Conservation (phyloP, 2,888 invertebrate species). For the Philhelius pedissequus region DNA sequence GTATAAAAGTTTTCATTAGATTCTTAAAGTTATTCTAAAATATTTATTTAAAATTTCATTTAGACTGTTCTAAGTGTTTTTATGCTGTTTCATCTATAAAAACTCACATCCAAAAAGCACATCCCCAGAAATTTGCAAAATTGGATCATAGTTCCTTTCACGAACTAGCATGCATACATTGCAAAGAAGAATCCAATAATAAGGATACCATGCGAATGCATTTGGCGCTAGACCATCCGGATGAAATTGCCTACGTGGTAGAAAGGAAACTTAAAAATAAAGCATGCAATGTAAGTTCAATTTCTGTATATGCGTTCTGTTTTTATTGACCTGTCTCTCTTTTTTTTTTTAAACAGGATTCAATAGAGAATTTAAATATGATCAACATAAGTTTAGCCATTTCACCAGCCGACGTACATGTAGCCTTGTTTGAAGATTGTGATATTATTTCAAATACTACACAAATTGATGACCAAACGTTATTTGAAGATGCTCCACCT, state of each 20-base stretch:
- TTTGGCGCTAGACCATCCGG: conserved; percentile 39
- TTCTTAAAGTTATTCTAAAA: not conserved
- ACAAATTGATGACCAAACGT: not conserved
- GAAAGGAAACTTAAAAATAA: conserved; percentile 15
- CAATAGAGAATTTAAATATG: conserved; percentile 17
- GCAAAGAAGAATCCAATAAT: conserved; percentile 6
- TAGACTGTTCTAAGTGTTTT: conserved; percentile 30
- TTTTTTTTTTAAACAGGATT: conserved; percentile 19
- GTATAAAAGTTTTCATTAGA: too few relatives aligned
- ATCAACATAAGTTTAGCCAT: conserved; percentile 2
- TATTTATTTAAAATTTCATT: not conserved
- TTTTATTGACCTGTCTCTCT: not conserved
- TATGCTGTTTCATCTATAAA: conserved; percentile 26
- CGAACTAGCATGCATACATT: conserved; percentile 29
- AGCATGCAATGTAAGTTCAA: conserved; percentile 2
- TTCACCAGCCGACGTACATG: not conserved
- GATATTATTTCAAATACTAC: not conserved
- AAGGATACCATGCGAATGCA: conserved; percentile 8
- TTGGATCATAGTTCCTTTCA: not conserved
- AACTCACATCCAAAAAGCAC: conserved; percentile 17
- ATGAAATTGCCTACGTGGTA: conserved; percentile 23
- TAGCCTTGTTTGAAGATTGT: not conserved
- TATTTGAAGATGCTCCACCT: not conserved
- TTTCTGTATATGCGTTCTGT: not conserved
- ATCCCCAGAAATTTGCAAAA: not conserved